These are phyloP conservation scores for Symphodus melops DNA, from an alignment of 2,113 vertebrate genomes.

Conservation along the genomic window DNA sequence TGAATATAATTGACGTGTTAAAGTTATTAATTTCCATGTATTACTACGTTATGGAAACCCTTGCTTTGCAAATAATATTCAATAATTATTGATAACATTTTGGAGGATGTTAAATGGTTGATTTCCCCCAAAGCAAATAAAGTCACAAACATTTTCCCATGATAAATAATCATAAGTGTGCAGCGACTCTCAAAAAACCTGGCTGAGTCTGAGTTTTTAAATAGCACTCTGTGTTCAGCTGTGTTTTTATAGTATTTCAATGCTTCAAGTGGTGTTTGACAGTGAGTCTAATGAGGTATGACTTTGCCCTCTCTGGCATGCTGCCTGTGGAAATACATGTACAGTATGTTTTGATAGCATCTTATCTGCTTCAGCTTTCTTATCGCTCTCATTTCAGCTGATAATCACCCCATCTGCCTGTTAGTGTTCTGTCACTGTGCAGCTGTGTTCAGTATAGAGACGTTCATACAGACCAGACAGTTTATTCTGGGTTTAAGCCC, in stretches of 20 bases:
- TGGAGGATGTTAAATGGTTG: too few relatives aligned
- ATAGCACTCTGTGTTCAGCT: background rate
- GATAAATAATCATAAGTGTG: too few relatives aligned
- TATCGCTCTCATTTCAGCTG: slow-evolving; percentile 55
- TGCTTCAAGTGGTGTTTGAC: slow-evolving; percentile 43
- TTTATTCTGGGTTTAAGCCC: background rate
- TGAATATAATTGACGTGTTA: too few relatives aligned
- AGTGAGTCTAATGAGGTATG: slow-evolving; percentile 49
- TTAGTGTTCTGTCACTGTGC: slow-evolving; percentile 28
- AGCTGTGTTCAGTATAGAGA: slow-evolving; percentile 28
- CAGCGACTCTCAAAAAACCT: too few relatives aligned
- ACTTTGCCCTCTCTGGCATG: slow-evolving; percentile 47
- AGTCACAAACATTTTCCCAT: too few relatives aligned
- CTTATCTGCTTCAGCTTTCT: slow-evolving; percentile 52
- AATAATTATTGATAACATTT: too few relatives aligned
- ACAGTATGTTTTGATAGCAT: slow-evolving; percentile 59
- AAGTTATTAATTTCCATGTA: too few relatives aligned
- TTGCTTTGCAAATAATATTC: too few relatives aligned
- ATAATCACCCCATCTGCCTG: slow-evolving; percentile 53
- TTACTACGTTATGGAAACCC: too few relatives aligned
- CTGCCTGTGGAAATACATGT: slow-evolving; percentile 50
- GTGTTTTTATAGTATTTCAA: slow-evolving; percentile 21
- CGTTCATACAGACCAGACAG: background rate
- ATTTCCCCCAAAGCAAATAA: too few relatives aligned
- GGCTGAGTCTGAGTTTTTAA: too few relatives aligned